Percentiles rank a stretch among this genome's conserved stretches.
Evolutionary conservation across 2,797 vertebrate species (phyloP).

Genomic region (Cheirogaleus major): DNA sequence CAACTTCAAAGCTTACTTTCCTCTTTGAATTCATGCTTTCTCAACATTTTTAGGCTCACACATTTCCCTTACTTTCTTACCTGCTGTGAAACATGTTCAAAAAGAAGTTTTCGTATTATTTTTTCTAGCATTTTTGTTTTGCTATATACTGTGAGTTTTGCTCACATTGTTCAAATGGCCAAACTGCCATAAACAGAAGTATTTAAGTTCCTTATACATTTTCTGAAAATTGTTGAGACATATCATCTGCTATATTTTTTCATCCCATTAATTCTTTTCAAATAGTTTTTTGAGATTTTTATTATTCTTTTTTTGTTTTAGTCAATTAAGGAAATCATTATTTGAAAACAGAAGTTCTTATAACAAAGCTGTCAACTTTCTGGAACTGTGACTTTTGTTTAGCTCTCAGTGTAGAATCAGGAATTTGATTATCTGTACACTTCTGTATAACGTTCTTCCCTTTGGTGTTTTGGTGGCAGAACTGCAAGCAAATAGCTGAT

Average conservation of each 20-base stretch:
- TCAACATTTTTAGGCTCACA: not conserved
- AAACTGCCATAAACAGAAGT: not conserved
- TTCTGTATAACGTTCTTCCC: not conserved
- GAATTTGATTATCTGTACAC: not conserved
- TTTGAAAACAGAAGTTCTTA: not conserved
- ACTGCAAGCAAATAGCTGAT: not conserved
- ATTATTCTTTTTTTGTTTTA: not conserved
- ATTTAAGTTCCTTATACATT: not conserved
- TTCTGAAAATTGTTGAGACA: not conserved
- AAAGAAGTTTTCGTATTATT: constrained; percentile 22
- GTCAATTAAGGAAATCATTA: not conserved
- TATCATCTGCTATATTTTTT: not conserved
- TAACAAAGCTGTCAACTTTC: not conserved
- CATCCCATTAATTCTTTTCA: not conserved
- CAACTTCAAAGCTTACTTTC: constrained; percentile 53
- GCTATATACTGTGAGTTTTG: not conserved
- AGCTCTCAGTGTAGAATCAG: not conserved
- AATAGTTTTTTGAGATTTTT: not conserved
- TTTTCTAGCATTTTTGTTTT: not conserved
- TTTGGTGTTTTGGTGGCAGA: not conserved
- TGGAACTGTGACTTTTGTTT: not conserved
- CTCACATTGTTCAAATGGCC: not conserved
- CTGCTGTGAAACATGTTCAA: constrained; percentile 11
- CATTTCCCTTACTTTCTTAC: not conserved
- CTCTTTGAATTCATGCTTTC: constrained; percentile 46